These are phyloP conservation scores for Porites rus DNA, from an alignment of 92 coral and sea anemone genomes.

Conservation along the genomic window DNA sequence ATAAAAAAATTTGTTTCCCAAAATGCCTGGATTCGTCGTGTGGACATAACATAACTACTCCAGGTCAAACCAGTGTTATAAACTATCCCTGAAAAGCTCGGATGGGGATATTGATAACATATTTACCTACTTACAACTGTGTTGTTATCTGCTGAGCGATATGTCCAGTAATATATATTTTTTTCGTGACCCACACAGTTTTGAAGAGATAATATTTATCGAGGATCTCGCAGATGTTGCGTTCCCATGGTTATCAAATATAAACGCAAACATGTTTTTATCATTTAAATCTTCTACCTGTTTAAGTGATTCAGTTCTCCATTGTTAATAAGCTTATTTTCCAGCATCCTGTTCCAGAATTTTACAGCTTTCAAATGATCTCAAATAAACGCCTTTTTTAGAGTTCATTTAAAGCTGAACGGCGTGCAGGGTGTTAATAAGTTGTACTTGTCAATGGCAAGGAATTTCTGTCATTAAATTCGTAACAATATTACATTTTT, in stretches of 20 bases:
- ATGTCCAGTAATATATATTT: not conserved
- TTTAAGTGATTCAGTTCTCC: not conserved
- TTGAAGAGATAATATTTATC: not conserved
- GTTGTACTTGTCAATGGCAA: not conserved
- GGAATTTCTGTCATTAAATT: not conserved
- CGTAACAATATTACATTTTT: constrained; percentile 14
- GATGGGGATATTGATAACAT: too few species aligned
- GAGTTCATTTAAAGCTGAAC: not conserved
- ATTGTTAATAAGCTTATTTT: not conserved
- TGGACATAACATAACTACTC: too few species aligned
- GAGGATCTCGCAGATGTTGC: constrained; percentile 2
- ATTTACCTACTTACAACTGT: too few species aligned
- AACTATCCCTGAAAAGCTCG: too few species aligned
- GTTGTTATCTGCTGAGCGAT: too few species aligned
- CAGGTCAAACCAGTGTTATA: too few species aligned
- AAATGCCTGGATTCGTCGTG: too few species aligned
- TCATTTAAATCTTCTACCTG: constrained; percentile 19
- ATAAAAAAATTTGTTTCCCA: too few species aligned
- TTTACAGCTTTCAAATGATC: not conserved
- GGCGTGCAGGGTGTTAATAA: too few species aligned
- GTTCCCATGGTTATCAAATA: not conserved
- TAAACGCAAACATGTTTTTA: not conserved
- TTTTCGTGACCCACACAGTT: constrained; percentile 1
- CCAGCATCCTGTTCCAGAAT: not conserved
- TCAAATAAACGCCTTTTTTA: not conserved